These are phyloP conservation scores for Cheilosia soror DNA, from an alignment of 2,888 invertebrate species.

Conservation along the genomic window DNA sequence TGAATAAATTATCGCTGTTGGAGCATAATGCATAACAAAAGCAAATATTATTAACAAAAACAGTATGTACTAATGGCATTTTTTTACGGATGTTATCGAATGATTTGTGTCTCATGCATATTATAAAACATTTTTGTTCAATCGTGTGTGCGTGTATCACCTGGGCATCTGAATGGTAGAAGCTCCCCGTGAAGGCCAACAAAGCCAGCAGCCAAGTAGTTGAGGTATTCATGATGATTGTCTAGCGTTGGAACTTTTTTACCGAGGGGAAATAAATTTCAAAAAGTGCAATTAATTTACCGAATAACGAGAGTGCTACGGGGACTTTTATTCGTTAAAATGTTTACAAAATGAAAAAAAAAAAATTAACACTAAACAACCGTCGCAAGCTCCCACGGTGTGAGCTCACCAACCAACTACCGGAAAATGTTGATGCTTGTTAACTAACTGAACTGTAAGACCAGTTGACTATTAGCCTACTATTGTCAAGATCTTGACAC, in stretches of 20 bases:
- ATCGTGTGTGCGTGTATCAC: conserved; percentile 51
- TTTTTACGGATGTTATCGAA: conserved; percentile 30
- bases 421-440: conserved; percentile 51
- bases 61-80: conserved; percentile 1
- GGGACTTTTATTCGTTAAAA: conserved; percentile 10
- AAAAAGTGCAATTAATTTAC: background rate
- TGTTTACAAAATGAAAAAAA: background rate
- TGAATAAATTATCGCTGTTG: conserved; percentile 13
- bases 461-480: conserved; percentile 53
- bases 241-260: conserved; percentile 8
- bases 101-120: conserved; percentile 8
- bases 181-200: conserved; percentile 53
- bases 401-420: conserved; percentile 39
- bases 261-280: background rate
- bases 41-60: background rate
- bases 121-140: conserved; percentile 11
- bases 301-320: background rate
- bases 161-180: conserved; percentile 57
- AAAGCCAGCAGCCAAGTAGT: conserved; percentile 38
- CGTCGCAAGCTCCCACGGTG: background rate
- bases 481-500: conserved; percentile 38
- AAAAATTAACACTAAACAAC: conserved; percentile 4
- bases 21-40: conserved; percentile 22
- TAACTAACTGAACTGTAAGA: conserved; percentile 52
- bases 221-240: conserved; percentile 48